Base-by-base conservation (phyloP, 1,140 invertebrate species). In the Lordiphosa mommai region DNA sequence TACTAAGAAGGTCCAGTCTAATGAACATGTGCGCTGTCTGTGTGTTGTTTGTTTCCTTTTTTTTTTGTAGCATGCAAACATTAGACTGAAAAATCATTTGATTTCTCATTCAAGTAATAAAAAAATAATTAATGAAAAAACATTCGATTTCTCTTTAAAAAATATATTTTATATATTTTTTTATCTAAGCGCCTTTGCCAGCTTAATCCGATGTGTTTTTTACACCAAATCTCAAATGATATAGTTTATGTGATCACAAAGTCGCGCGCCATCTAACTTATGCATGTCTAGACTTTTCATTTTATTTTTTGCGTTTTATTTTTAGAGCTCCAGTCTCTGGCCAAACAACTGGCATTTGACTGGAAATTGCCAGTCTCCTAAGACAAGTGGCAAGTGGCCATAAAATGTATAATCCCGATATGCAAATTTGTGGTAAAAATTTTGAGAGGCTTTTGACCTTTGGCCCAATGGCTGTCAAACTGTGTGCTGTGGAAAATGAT, bases 381-480 rank as follows among this genome's bases (percentile, higher is more conserved):
- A 69, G 50, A 56, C 66, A 66, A 70, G 61, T 70, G 66, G 66
- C 61, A 65, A 47, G 41, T 63, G 44, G 51, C 34, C 46, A 49
- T 63, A 63, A 27, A 40, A 38, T 10, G 10, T 12, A 46, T 41
- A 53, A 46, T 60, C 51, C n/a, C 40, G 27, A 66, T 65, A 70
- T 70, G 61, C 61, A 70, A 66, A 70, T 70, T 59, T 61, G 56
- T 56, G 55, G 23, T 67, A 56, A 9, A 37, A 37, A 37, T 37
- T 36, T 37, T 37, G 23, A 6, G 6, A 27, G 23, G 5, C 23
- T 27, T 40, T 56, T 66, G 61, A 70, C 66, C 66, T 70, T 70
- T 70, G 33, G 37, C 6, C 30, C 66, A 70, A 50, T 51, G 66
- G 49, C 43, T 66, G 66, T 65, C 66, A 70, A 70, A 70, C 61